Evolutionary conservation across 1,140 invertebrate species (phyloP), one percentile per base, ranked within the genome.

Genomic region (Metopolophium dirhodum): DNA sequence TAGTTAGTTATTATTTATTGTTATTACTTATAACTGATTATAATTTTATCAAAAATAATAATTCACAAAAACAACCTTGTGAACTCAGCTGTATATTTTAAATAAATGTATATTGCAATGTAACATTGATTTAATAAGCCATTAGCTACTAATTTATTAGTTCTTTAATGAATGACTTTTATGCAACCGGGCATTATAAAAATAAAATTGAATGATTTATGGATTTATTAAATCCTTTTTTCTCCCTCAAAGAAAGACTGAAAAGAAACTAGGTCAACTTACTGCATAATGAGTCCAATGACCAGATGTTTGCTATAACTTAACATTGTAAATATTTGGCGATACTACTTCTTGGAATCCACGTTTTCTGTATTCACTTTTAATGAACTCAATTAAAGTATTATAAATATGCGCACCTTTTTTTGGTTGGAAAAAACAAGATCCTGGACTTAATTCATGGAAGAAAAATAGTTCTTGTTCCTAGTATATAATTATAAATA

Each of bases 381-480:
- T 96, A 35, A 99, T 99, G 94, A 99, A 98, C 87, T 97, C 96
- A 11, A 99, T 96, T 1, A 99, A 96, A 1, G 97, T 98, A 95
- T 99, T 99, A 95, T 99, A 99, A 94, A 99, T 99, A 95, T 99
- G 97, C 0, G 99, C 98, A 26, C 99, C 99, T 45, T 97, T 97
- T 45, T 97, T 97, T 0, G 99, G 99, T 95, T 98, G 97, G 96
- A 99, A 99, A 96, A 99, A 99, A 95, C 99, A 99, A 0, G 98
- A 99, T 0, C 99, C 99, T 0, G 99, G 99, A 89, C 98, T 99
- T 14, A 99, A 95, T 95, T 99, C 99, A 95, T 99, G 98, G 96
- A 99, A 99, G 96, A 99, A 99, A 96, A 98, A 99, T 26, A 99
- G 95, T 95, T 99, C 99, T 96, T 99, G 99, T 94, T 99, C 99